Conservation (phyloP, 2,797 vertebrate species). For the Cephalopachus bancanus region DNA sequence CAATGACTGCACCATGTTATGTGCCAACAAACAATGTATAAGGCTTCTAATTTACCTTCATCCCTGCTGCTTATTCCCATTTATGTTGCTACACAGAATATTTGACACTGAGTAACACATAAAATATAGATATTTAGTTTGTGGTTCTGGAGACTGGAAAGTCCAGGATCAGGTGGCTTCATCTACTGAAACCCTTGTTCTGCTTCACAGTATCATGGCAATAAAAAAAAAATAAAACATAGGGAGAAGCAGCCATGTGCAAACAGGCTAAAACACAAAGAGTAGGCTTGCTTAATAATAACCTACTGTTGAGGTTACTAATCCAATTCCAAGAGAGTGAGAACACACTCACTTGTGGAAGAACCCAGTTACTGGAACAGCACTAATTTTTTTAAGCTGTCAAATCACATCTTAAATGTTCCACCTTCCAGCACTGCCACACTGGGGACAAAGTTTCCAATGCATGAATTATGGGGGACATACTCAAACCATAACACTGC, state of each 20-base stretch:
- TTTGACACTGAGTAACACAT: accelerated
- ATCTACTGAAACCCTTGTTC: not conserved
- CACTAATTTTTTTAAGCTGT: not conserved
- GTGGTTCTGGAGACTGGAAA: not conserved
- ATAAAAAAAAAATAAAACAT: not conserved
- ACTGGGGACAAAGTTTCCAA: not conserved
- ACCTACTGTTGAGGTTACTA: not conserved
- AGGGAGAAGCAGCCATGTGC: not conserved
- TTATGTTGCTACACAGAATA: not conserved
- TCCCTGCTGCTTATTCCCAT: not conserved
- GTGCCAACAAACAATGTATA: no score
- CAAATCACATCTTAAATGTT: not conserved
- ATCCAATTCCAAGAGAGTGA: not conserved
- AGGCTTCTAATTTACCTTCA: not conserved
- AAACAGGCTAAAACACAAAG: not conserved
- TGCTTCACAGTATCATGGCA: not conserved
- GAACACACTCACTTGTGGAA: not conserved
- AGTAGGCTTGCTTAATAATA: not conserved
- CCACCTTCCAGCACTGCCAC: not conserved
- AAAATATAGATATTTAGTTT: not conserved
- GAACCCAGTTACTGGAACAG: not conserved
- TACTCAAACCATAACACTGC: not conserved
- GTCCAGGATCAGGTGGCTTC: not conserved
- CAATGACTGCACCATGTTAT: not conserved
- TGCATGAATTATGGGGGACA: not conserved